Base-by-base conservation (phyloP, 2,888 invertebrate genomes). In the Mesorhabditis belari region DNA sequence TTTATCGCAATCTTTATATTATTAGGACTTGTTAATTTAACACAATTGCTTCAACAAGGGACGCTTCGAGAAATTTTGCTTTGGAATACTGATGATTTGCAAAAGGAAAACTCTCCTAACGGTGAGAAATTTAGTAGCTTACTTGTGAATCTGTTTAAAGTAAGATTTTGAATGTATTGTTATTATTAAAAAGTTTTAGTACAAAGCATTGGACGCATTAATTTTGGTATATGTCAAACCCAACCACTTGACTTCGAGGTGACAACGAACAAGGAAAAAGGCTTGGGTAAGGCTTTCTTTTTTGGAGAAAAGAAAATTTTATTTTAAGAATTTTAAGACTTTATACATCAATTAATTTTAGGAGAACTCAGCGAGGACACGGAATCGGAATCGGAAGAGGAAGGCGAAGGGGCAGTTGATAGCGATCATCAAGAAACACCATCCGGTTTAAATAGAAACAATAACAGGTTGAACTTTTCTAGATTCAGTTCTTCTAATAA, bases 1-100 rank as follows among this genome's bases (percentile, higher is more conserved):
- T 12, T 5, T n/a, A 35, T 35, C 44, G 1, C 12, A 35, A 35
- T 17, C 12, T 17, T 35, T 35, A 35, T 17, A 35, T 12, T 35
- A 49, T 35, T 49, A 61, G 61, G 61, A 5, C 63, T 61, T 25
- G 65, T 71, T 44, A 67, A 71, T 61, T 56, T 71, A 24, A 62
- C 67, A 19, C 61, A 67, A 58, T 58, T 77, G 5, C 65, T 77
- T 29, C 77, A 77, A 65, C 67, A 67, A 54, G 76, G 77, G 9
- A 70, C 70, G 5, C 59, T 74, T 1, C 63, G 75, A 25, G 77
- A 77, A 58, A 63, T 75, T 24, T 25, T 57, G 44, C 64, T 75
- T 17, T 75, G 68, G 67, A 60, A 29, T 12, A 27, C 63, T 3
- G 66, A 62, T 4, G 55, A 56, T 49, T 55, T 52, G 4, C 28